Evolutionary conservation across 2,113 vertebrate genomes (phyloP).

Genomic region (Heterochromis multidens): DNA sequence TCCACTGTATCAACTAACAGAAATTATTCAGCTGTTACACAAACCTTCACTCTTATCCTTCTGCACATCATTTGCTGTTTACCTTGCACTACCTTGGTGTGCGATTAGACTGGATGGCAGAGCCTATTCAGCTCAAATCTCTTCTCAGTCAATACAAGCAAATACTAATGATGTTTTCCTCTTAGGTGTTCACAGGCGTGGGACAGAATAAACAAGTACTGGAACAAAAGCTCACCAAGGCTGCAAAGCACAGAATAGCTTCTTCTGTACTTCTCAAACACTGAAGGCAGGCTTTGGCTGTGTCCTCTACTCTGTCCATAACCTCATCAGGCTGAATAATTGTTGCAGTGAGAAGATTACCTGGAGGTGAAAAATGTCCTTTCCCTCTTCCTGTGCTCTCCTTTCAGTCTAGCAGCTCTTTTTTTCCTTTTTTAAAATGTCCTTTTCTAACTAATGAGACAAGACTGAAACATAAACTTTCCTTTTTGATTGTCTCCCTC

Average conservation of each 20-base stretch:
- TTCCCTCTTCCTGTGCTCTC: neutral
- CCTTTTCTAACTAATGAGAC: slow-evolving; percentile 23
- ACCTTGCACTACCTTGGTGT: slow-evolving; percentile 19
- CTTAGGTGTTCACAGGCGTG: neutral
- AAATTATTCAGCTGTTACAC: neutral
- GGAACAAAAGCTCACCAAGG: slow-evolving; percentile 4
- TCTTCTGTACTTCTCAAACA: slow-evolving; percentile 1
- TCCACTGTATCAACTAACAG: neutral
- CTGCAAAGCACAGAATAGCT: neutral
- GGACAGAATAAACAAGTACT: slow-evolving; percentile 20
- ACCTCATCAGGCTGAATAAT: slow-evolving; percentile 65
- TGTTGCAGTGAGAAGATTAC: slow-evolving; percentile 49
- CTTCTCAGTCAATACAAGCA: slow-evolving; percentile 28
- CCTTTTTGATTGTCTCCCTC: neutral
- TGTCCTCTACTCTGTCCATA: slow-evolving; percentile 54
- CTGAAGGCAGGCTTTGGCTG: slow-evolving; percentile 18
- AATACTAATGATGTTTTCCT: slow-evolving; percentile 52
- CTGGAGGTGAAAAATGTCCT: slow-evolving; percentile 53
- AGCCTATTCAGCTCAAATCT: slow-evolving; percentile 28
- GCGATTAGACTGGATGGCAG: slow-evolving; percentile 11
- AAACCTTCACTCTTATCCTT: neutral
- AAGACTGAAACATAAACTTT: slow-evolving; percentile 25
- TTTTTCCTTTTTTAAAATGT: slow-evolving; percentile 1
- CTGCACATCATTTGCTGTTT: slow-evolving; percentile 12
- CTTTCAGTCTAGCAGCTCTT: neutral